Base-by-base conservation (phyloP, 1,140 invertebrate species). In the Saxidomus purpurata region DNA sequence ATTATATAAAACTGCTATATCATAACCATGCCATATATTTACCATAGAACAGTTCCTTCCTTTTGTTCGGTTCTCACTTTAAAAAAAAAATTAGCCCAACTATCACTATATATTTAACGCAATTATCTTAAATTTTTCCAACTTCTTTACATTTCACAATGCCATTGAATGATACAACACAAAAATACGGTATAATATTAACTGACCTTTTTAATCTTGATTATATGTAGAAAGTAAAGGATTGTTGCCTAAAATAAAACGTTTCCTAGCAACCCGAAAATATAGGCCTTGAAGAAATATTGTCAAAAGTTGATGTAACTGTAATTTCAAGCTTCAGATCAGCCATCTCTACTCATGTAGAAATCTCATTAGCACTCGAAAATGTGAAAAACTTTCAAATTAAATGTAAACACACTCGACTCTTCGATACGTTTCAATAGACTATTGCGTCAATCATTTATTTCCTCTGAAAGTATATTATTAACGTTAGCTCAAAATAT, bases 361-460 rank as follows among this genome's bases (percentile, higher is more conserved):
- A 85, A 85, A 85, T 36, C 83, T 85, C 40, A 74, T 74, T 74
- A 85, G 15, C 17, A 74, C 55, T 85, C 19, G 43, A 47, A 55
- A 71, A 85, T 74, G 63, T 52, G 63, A 76, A 74, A 55, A 71
- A 47, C 63, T 69, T 85, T 69, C 25, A 74, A 85, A 74, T 74
- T 49, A 69, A 85, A 49, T 22, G 43, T 55, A 79, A 79, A 79
- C 49, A 79, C 43, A 34, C 43, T 31, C 76, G n/a, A 28, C 59
- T 63, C 25, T 28, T 43, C 43, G 4, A 15, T 43, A 43, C 43
- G 15, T 43, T 4, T 15, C 43, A 43, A 43, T 15, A 8, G 43
- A 15, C 15, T 43, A 4, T 8, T 4, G 43, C 43, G 4, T 15
- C 43, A 8, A 43, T 55, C 52, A 11, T 19, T 55, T 55, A 19